A percentile compares a stretch with the other conserved stretches of the same genome.
These are phyloP conservation scores for Drosophila pseudotakahashii DNA, from an alignment of 2,888 invertebrate genomes.

Conservation along the genomic window DNA sequence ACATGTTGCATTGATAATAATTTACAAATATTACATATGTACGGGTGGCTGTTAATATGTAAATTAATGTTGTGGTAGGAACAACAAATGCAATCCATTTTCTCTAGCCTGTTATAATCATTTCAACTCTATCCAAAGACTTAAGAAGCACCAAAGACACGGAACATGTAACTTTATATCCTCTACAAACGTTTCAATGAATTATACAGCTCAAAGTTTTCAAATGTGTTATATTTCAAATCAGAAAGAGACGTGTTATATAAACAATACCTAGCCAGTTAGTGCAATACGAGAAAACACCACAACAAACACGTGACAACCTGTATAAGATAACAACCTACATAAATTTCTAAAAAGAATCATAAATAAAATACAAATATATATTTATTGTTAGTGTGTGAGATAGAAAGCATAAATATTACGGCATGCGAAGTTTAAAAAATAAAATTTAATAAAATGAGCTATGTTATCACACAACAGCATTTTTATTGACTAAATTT, in stretches of 20 bases:
- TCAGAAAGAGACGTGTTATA: not conserved
- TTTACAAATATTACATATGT: conserved; percentile 69
- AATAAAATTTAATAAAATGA: conserved; percentile 67
- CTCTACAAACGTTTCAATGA: conserved; percentile 53
- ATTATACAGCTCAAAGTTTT: conserved; percentile 58
- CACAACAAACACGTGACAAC: conserved; percentile 51
- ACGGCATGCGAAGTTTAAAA: conserved; percentile 52
- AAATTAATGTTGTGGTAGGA: conserved; percentile 22
- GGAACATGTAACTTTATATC: conserved; percentile 7
- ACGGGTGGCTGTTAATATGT: conserved; percentile 65
- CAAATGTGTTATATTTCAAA: conserved; percentile 55
- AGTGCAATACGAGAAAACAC: conserved; percentile 35
- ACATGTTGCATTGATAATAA: conserved; percentile 80
- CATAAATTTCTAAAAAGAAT: conserved; percentile 39
- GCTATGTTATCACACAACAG: conserved; percentile 55
- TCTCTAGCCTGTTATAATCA: conserved; percentile 11
- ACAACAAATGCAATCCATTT: conserved; percentile 22
- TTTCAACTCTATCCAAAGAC: conserved; percentile 59
- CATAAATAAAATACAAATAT: conserved; percentile 58
- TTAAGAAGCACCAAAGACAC: conserved; percentile 43
- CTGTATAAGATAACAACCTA: conserved; percentile 46
- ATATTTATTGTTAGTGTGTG: conserved; percentile 74
- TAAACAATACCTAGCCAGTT: conserved; percentile 8
- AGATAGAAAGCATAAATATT: conserved; percentile 46
- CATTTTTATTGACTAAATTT: conserved; percentile 1